Percentiles rank a stretch among this genome's conserved stretches.
Evolutionary conservation across 2,888 invertebrate genomes (phyloP).

Genomic region (Chrysomela aeneicollis): DNA sequence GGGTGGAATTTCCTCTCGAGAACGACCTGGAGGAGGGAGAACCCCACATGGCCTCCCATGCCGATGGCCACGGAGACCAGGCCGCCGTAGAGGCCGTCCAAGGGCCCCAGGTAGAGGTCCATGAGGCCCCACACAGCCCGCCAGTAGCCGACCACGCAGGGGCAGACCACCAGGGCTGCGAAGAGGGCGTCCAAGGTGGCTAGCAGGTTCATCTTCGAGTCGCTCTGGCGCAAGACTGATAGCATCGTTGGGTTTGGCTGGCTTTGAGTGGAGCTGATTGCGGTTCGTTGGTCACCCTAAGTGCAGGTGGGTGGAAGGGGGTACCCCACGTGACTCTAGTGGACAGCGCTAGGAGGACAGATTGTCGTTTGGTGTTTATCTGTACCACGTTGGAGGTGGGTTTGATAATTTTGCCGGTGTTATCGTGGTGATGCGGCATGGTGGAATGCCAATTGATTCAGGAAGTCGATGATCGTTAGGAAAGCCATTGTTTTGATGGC

Average conservation of each 20-base stretch:
- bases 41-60: slow-evolving; percentile 72
- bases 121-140: slow-evolving; percentile 85
- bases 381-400: background rate
- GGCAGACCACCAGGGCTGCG: slow-evolving; percentile 77
- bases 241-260: background rate
- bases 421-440: too few relatives aligned
- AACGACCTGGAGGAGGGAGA: slow-evolving; percentile 73
- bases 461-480: too few relatives aligned
- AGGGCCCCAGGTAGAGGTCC: slow-evolving; percentile 75
- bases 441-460: too few relatives aligned
- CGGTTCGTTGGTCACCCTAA: slow-evolving; percentile 44
- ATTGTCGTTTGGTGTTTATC: slow-evolving; percentile 14
- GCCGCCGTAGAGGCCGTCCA: slow-evolving; percentile 68
- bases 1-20: slow-evolving; percentile 70
- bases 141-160: slow-evolving; percentile 87
- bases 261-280: too few relatives aligned
- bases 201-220: slow-evolving; percentile 62
- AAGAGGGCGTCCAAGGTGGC: slow-evolving; percentile 76
- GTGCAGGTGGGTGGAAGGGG: slow-evolving; percentile 22
- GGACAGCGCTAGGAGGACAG: slow-evolving; percentile 7
- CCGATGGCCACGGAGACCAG: slow-evolving; percentile 75
- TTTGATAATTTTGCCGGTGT: background rate
- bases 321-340: slow-evolving; percentile 35
- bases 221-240: background rate
- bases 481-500: too few relatives aligned